phyloP scores from a whole-genome alignment of 2,113 vertebrate species.

The Morone chrysops region DNA sequence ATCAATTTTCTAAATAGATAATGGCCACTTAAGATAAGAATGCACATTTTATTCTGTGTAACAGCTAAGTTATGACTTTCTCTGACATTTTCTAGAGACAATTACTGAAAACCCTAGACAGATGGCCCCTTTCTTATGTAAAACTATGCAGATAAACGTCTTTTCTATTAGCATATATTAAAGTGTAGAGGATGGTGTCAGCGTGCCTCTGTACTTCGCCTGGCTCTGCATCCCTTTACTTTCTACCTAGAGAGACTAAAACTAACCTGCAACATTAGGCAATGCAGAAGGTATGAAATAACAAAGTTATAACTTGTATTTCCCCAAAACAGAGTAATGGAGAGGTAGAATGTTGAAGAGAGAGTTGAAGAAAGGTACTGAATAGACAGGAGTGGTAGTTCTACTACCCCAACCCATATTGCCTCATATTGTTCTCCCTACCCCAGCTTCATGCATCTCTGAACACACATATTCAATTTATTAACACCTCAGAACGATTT shows the following conservation, averaged over 20 bases:
- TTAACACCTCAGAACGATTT: no score
- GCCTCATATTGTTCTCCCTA: no score
- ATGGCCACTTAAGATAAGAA: constrained; percentile 53
- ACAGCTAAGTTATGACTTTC: constrained; percentile 71
- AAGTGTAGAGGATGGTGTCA: constrained; percentile 63
- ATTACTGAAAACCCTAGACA: constrained; percentile 73
- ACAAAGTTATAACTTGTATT: constrained; percentile 37
- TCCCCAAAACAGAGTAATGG: neutral
- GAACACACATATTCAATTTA: no score
- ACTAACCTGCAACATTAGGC: constrained; percentile 60
- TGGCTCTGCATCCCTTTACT: constrained; percentile 42
- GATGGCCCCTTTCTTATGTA: constrained; percentile 78
- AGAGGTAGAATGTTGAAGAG: neutral
- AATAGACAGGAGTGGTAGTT: no score
- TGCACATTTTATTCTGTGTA: constrained; percentile 71
- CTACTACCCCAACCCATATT: no score
- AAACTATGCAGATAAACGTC: constrained; percentile 78
- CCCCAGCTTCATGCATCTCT: no score
- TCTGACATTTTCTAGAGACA: constrained; percentile 62
- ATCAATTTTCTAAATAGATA: constrained; percentile 59
- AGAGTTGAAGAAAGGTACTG: no score
- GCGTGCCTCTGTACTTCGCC: constrained; percentile 13
- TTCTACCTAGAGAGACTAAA: constrained; percentile 58
- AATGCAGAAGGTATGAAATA: constrained; percentile 19
- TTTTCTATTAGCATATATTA: constrained; percentile 81